Base-by-base conservation (phyloP, 35 echinoderm and acorn worm genomes). In the Acanthaster planci region DNA sequence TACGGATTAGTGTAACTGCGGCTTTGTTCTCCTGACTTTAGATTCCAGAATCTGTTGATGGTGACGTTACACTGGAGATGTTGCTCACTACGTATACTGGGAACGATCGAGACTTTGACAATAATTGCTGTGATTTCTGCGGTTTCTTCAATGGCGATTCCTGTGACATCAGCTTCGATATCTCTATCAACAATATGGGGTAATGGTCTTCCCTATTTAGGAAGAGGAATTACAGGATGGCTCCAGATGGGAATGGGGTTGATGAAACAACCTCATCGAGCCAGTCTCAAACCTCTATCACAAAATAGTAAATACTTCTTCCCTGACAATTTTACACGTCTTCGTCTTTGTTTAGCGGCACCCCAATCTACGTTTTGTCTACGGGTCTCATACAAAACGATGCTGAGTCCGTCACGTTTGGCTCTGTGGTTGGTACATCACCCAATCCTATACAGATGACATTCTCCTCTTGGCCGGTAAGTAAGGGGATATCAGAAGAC, bases 381-480 rank as follows among this genome's bases (percentile, higher is more conserved):
- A 72, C 64, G 34, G 64, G 64, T 27, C 64, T 21, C 10, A 72
- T 72, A 72, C 2, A 2, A 26, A 35, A 9, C 10, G 26, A 72
- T 15, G 7, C 19, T 21, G 18, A 72, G 15, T 72, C 64, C 64
- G 34, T 72, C 14, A 31, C 64, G 34, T 72, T 72, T 72, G 64
- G 64, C 30, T 72, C 64, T 7, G 14, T 26, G 26, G 64, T 72
- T 9, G 64, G 64, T 26, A 26, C 26, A 2, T 34, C 34, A 29
- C 34, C 64, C 14, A 72, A 72, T 72, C 64, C 64, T 3, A 72
- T 72, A 31, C 2, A 6, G 34, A 72, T 34, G 64, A 72, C 64
- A 29, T 72, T 31, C 64, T 31, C 64, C 19, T 72, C 64, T 14
- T 72, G 64, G 64, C 64, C 64, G 64, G 64, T 72, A 72, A 72